Evolutionary conservation across 2,888 invertebrate genomes (phyloP), one percentile per base, ranked within the genome.

Genomic region (Drosophila sordidula): DNA sequence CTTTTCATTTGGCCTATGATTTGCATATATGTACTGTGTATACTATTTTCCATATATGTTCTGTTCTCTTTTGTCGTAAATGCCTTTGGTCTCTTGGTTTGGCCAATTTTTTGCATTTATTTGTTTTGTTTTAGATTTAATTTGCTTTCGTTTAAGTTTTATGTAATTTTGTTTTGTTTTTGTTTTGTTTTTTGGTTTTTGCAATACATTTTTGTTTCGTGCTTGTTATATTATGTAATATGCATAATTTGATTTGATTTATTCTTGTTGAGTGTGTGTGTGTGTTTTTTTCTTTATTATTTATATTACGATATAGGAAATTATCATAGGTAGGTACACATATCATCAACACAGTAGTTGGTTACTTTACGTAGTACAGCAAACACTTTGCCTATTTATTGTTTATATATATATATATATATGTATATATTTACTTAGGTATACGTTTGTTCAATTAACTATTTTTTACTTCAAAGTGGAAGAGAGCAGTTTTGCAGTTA

Each of bases 251-350:
- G 71, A 59, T 84, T 87, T 54, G 52, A 55, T 64, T 75, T 65
- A 45, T 52, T 51, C 44, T 56, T 41, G 25, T 39, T 58, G 6
- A 18, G 4, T 41, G 6, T 25, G 4, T 41, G 32, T 52, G 26
- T 3, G 12, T 18, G 49, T 50, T 25, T 39, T 57, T 67, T 12
- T 34, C 4, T 34, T 34, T 34, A 12, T 4, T 34, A 12, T 34
- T 34, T 11, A 12, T 34, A 11, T 34, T 34, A 67, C 36, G 46
- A 52, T 70, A 51, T 75, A 62, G 78, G 61, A 81, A 75, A 70
- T 75, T 59, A 82, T 70, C 50, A 63, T 81, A 25, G 46, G 9
- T 69, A 81, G 87, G 82, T 85, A 87, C 82, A 87, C 73, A 87
- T 73, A 78, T 73, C 8, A 45, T 57, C 73, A 62, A 71, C 78